A percentile compares a stretch with the other conserved stretches of the same genome.
Evolutionary conservation across 2,888 invertebrate species (phyloP).

Genomic region (Hirtodrosophila alboralis): DNA sequence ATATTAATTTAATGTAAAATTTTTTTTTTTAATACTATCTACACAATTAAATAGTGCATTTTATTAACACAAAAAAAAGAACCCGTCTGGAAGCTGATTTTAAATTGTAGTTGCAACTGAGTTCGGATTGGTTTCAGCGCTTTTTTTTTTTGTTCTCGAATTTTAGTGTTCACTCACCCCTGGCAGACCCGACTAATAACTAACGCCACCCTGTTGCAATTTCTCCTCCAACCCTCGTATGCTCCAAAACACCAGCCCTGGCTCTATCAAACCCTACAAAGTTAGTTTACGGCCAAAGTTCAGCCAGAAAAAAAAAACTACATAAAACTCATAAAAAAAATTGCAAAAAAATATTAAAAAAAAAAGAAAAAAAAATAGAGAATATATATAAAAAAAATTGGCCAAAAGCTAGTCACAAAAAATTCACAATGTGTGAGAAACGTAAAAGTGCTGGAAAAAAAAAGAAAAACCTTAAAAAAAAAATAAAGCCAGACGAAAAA

Average conservation of each 20-base stretch:
- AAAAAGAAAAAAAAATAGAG: slow-evolving; percentile 11
- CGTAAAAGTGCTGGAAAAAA: slow-evolving; percentile 61
- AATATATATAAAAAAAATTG: slow-evolving; percentile 42
- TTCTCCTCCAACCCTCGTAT: background rate
- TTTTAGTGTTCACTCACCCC: slow-evolving; percentile 58
- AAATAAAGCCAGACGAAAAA: slow-evolving; percentile 51
- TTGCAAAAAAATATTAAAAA: slow-evolving; percentile 28
- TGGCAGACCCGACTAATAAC: slow-evolving; percentile 61
- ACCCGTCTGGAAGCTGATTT: slow-evolving; percentile 6
- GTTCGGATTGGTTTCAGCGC: slow-evolving; percentile 25
- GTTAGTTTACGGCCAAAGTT: slow-evolving; percentile 76
- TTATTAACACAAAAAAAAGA: background rate
- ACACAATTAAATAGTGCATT: slow-evolving; percentile 10
- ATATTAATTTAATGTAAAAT: no score
- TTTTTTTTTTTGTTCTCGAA: slow-evolving; percentile 32
- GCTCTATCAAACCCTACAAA: slow-evolving; percentile 67
- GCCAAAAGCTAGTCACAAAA: slow-evolving; percentile 70
- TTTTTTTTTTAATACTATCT: no score
- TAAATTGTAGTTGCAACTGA: slow-evolving; percentile 32
- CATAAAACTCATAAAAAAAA: slow-evolving; percentile 52
- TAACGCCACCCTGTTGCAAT: slow-evolving; percentile 44
- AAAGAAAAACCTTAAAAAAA: slow-evolving; percentile 23
- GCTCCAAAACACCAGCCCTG: slow-evolving; percentile 10
- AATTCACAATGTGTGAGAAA: slow-evolving; percentile 62
- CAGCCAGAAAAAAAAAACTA: slow-evolving; percentile 55